These are phyloP conservation scores for Hanleya hanleyi DNA, from an alignment of 2,888 invertebrate species.

Conservation along the genomic window DNA sequence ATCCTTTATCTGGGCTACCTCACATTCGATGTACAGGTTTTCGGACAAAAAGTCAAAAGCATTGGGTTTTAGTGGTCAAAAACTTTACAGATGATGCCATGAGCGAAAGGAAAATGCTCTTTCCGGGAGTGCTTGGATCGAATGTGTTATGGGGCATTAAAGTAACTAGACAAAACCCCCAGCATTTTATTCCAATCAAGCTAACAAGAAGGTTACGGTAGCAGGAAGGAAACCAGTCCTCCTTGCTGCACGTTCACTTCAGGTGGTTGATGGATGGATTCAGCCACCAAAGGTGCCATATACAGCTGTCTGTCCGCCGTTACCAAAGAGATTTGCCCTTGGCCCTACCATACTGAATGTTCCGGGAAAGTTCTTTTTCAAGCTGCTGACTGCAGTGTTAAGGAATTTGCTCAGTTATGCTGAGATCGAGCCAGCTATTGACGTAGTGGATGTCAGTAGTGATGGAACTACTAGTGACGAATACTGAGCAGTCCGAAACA, in stretches of 20 bases:
- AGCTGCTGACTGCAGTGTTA: neutral
- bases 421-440: neutral
- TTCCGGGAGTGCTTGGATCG: constrained; percentile 14
- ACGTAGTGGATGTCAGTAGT: neutral
- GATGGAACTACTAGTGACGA: neutral
- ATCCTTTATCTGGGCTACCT: constrained; percentile 19
- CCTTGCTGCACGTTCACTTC: neutral
- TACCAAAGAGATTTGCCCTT: neutral
- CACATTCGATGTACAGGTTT: constrained; percentile 9
- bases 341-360: neutral
- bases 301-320: neutral
- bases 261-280: neutral
- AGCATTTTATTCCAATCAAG: neutral
- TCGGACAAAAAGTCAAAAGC: neutral
- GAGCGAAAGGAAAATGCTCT: neutral
- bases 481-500: neutral
- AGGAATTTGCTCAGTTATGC: neutral
- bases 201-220: neutral
- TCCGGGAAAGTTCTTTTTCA: neutral
- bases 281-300: neutral
- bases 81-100: neutral
- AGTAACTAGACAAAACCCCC: neutral
- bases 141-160: constrained; percentile 13
- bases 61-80: constrained; percentile 12
- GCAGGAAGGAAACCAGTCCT: neutral